Conservation (phyloP, 2,113 vertebrate species). For the Struthidea cinerea region DNA sequence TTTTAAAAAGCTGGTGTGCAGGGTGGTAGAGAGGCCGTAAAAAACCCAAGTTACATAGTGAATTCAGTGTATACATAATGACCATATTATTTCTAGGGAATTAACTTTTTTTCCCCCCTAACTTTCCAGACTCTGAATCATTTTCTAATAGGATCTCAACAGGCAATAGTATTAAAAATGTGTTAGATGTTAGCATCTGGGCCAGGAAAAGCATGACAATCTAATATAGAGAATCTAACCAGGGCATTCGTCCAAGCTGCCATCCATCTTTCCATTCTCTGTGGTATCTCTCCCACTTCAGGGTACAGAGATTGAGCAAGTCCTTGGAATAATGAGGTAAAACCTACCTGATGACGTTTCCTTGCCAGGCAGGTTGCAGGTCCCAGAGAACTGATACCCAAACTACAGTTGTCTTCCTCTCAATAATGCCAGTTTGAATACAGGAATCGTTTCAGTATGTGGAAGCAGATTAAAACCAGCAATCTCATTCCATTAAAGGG, state of each 20-base stretch:
- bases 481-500: not conserved
- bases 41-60: conserved; percentile 5
- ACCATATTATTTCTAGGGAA: conserved; percentile 38
- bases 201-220: conserved; percentile 29
- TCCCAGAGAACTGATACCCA: not conserved
- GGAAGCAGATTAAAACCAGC: not conserved
- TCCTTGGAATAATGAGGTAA: conserved; percentile 46
- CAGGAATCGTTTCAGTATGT: not conserved
- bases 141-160: conserved; percentile 46
- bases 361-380: not conserved
- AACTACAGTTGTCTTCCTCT: not conserved
- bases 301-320: conserved; percentile 6
- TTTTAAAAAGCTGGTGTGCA: not conserved
- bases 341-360: not conserved
- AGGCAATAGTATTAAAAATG: conserved; percentile 40
- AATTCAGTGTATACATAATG: conserved; percentile 40
- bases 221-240: not conserved
- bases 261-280: conserved; percentile 49
- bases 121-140: conserved; percentile 43
- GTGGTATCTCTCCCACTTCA: conserved; percentile 4
- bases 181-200: conserved; percentile 29
- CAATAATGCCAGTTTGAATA: not conserved
- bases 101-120: not conserved
- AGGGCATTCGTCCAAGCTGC: conserved; percentile 33
- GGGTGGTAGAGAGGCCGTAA: conserved; percentile 26